These are phyloP conservation scores for Leucoptera coffeella DNA, from an alignment of 2,888 invertebrate genomes.

Conservation along the genomic window DNA sequence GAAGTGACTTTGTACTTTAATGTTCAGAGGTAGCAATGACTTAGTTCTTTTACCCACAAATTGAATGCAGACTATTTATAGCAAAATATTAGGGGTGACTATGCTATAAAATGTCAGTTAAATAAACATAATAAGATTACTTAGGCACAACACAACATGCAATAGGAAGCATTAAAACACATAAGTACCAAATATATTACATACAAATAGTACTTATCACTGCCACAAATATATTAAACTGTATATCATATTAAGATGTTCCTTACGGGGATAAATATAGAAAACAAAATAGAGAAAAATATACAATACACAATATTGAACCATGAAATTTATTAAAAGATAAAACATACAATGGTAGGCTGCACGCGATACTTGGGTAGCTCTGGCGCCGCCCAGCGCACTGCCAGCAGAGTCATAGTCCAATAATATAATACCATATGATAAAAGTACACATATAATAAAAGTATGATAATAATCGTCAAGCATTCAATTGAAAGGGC, in stretches of 20 bases:
- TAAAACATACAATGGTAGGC: constrained; percentile 48
- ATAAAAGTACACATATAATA: constrained; percentile 35
- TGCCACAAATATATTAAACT: no score
- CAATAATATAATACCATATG: constrained; percentile 48
- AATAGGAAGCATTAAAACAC: constrained; percentile 19
- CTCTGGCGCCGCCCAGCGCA: background rate
- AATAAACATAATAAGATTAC: constrained; percentile 27
- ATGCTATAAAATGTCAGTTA: no score
- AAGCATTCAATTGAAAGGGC: constrained; percentile 46
- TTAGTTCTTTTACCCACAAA: no score
- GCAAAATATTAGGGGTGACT: no score
- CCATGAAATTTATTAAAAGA: constrained; percentile 53
- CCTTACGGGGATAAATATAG: background rate
- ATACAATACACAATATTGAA: constrained; percentile 51
- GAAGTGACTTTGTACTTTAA: no score
- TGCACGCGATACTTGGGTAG: constrained; percentile 39
- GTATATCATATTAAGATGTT: no score
- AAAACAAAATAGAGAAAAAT: constrained; percentile 48
- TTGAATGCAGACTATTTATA: no score
- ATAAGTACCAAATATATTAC: no score
- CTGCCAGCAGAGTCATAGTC: constrained; percentile 17
- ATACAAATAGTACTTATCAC: no score
- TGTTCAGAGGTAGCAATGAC: no score
- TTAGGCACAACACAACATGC: constrained; percentile 39
- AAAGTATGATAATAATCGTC: constrained; percentile 36